Evolutionary conservation across 2,888 invertebrate genomes (phyloP), one percentile per base, ranked within the genome.

Genomic region (Brenthis hecate): DNA sequence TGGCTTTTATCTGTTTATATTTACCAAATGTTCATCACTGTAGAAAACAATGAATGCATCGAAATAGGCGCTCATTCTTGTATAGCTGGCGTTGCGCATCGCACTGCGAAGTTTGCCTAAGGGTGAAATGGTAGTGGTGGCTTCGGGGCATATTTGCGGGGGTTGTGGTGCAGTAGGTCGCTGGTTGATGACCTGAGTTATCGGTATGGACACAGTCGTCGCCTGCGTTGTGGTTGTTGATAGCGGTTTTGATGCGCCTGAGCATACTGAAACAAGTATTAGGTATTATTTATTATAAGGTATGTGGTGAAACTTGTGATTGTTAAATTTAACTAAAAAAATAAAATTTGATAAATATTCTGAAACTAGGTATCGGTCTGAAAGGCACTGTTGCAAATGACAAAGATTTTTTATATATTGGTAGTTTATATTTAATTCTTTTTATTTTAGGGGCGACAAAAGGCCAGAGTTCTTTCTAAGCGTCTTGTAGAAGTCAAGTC

Each of bases 11-110:
- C 2, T 2, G 2, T 58, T 16, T 57, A 13, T 65, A 56, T 72
- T 78, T 86, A 96, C 96, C 94, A 96, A 95, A 89, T 97, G 97
- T 78, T 96, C 97, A 82, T 97, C 97, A 71, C 94, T 95, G 64
- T 95, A 95, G 62, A 97, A 96, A 65, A 97, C 89, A 65, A 97
- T 93, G 77, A 96, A 97, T 0, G 96, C 97, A 78, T 97, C 94
- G 11, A 96, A 84, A 66, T 81, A 80, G 0, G 85, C 79, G 56
- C 82, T 86, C 81, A 85, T 85, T 71, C 87, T 87, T n/a, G 89
- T 86, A 71, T 86, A 88, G 60, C 76, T 79, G 2, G 82, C 74
- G 74, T 85, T 86, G 53, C 82, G 83, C 94, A 95, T 94, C 65
- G 94, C 93, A 53, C 85, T 88, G 3, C 94, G 92, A 16, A 94